A percentile compares a stretch with the other conserved stretches of the same genome.
These are phyloP conservation scores for Pangasius mekongensis DNA, from an alignment of 2,797 vertebrate species.

Conservation along the genomic window DNA sequence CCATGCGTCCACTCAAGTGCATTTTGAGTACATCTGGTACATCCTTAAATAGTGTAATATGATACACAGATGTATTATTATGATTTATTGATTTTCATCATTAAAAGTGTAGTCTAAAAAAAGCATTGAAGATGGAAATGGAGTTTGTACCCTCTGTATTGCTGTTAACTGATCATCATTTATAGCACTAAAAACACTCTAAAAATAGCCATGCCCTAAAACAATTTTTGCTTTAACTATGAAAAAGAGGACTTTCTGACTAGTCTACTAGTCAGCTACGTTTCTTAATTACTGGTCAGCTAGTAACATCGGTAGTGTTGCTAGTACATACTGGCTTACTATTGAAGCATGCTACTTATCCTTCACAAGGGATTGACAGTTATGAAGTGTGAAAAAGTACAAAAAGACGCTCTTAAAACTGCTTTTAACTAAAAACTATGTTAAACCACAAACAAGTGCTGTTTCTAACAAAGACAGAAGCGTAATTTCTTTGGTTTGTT, in stretches of 20 bases:
- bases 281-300: neutral
- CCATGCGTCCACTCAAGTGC: neutral
- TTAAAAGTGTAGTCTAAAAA: neutral
- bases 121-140: neutral
- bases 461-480: neutral
- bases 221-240: too few relatives aligned
- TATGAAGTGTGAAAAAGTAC: too few relatives aligned
- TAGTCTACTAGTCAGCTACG: neutral
- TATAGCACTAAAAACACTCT: neutral
- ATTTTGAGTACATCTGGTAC: neutral
- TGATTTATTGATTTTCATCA: neutral
- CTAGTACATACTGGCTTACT: neutral
- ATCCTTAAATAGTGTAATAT: neutral
- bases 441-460: neutral
- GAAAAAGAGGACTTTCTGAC: neutral
- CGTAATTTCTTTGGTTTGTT: neutral
- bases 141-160: neutral
- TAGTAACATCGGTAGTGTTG: neutral
- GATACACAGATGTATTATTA: neutral
- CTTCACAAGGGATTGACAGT: neutral
- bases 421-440: neutral
- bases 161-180: neutral
- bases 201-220: neutral
- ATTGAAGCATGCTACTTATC: neutral
- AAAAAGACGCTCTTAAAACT: neutral